Evolutionary conservation across 2,888 invertebrate genomes (phyloP).

Genomic region (Thalpophila matura): DNA sequence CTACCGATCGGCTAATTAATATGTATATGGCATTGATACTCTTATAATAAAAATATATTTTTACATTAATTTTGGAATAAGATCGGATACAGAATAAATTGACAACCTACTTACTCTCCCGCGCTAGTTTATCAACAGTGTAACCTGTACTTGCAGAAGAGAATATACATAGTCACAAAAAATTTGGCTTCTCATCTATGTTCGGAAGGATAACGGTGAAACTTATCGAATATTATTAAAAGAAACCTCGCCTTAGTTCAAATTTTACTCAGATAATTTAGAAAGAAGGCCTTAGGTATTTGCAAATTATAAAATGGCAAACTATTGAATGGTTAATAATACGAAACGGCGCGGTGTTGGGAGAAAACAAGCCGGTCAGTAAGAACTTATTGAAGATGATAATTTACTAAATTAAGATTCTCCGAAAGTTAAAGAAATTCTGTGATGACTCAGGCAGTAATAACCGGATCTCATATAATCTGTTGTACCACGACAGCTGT

Average conservation of each 20-base stretch:
- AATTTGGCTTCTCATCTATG: neutral
- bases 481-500: conserved; percentile 32
- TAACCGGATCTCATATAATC: conserved; percentile 49
- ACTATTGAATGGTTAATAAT: conserved; percentile 8
- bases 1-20: conserved; percentile 46
- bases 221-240: conserved; percentile 4
- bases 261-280: neutral
- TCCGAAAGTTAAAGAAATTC: conserved; percentile 54
- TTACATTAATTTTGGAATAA: neutral
- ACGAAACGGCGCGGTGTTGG: neutral
- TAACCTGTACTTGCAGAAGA: neutral
- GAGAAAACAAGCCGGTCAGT: conserved; percentile 15
- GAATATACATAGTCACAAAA: neutral
- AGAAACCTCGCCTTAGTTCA: neutral
- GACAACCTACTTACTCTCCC: neutral
- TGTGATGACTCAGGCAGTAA: conserved; percentile 34
- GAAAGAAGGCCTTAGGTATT: neutral
- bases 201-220: too few species aligned
- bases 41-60: conserved; percentile 1
- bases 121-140: neutral
- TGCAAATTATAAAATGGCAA: conserved; percentile 6
- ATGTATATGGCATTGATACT: conserved; percentile 21
- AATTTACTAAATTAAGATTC: conserved; percentile 30
- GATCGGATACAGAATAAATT: conserved; percentile 23
- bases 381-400: conserved; percentile 29